A percentile compares a stretch with the other conserved stretches of the same genome.
phyloP scores from a whole-genome alignment of 2,797 vertebrate genomes.

The Lepilemur ruficaudatus region DNA sequence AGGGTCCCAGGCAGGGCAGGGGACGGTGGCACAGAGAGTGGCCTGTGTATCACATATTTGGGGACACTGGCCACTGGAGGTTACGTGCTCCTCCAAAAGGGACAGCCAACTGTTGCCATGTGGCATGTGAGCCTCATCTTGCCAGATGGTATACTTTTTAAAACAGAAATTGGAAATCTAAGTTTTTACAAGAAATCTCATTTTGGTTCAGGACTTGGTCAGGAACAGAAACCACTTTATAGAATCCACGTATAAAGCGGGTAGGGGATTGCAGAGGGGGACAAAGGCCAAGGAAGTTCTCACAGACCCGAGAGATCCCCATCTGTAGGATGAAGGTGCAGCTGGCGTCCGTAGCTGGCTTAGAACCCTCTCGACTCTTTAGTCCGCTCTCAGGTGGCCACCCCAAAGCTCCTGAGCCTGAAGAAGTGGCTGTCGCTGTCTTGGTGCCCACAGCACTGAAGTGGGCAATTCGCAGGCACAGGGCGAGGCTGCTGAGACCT shows the following conservation, averaged over 20 bases:
- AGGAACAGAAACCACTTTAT: background rate
- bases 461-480: rapidly evolving
- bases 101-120: background rate
- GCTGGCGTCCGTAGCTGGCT: background rate
- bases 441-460: background rate
- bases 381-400: background rate
- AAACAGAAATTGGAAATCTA: background rate
- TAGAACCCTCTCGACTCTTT: background rate
- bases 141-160: background rate
- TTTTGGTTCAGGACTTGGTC: background rate
- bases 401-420: background rate
- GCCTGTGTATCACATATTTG: background rate
- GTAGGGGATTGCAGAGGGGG: background rate
- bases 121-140: background rate
- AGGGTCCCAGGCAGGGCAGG: background rate
- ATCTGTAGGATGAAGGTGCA: background rate
- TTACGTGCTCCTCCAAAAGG: rapidly evolving
- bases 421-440: background rate
- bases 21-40: background rate
- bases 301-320: background rate
- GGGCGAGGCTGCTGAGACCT: background rate
- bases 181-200: background rate
- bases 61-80: too few species aligned
- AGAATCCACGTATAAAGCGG: background rate
- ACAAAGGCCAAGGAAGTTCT: background rate